Evolutionary conservation across 2,113 vertebrate species (phyloP), one percentile per base, ranked within the genome.

Genomic region (Choloepus hoffmanni): DNA sequence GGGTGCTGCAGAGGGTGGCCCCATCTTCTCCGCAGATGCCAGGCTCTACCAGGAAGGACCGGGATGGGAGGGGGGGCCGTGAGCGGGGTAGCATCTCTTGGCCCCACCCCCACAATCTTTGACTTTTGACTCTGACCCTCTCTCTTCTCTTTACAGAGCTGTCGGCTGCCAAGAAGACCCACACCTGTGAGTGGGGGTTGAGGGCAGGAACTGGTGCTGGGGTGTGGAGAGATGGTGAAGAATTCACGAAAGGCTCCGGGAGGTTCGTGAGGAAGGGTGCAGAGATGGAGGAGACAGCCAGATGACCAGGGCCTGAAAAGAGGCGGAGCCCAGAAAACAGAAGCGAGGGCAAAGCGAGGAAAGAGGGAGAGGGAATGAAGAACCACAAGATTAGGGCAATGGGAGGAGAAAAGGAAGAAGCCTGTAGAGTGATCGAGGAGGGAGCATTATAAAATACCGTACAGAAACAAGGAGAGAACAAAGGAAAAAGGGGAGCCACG

Each of bases 91-190:
- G n/a, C 21, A 24, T 45, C 23, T 89, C 70, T 67, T 2, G 9
- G 73, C 7, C 30, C 58, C 60, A 40, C 30, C 63, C 1, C n/a
- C 13, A 0, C 3, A 0, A 5, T 43, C 92, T 28, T 67, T 58
- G 7, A 5, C 53, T 33, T 45, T 43, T 67, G 78, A 16, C 33
- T 15, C 55, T 55, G 28, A 81, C 5, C 13, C 72, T 40, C 28
- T 72, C 40, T 86, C 81, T 63, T 97, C 58, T 96, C 89, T 89
- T 87, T 89, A 40, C 92, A 98, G 97, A 97, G 60, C 91, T 96
- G 53, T 89, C 94, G 91, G 48, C 96, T 73, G 60, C 94, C 9
- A 98, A 97, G 97, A 98, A 97, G 97, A 97, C 97, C 83, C 97
- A 97, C 67, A 97, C 85, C 78, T 98, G 97, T 98, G 95, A 98